Evolutionary conservation across 2,888 invertebrate genomes (phyloP).

Genomic region (Caenorhabditis panamensis): DNA sequence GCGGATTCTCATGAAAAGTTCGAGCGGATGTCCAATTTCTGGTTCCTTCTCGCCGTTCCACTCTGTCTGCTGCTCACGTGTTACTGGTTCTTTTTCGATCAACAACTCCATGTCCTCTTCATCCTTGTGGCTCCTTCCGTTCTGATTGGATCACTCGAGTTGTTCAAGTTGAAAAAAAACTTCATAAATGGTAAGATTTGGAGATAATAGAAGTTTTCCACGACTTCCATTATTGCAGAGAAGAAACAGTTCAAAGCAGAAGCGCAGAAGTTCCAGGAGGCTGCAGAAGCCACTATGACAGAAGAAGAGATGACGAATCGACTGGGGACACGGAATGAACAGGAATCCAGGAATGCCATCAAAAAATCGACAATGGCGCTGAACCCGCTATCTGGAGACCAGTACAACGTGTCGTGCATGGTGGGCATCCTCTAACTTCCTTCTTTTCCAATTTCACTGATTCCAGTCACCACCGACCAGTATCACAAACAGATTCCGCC

Average conservation of each 20-base stretch:
- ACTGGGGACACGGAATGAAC: no score
- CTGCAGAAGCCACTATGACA: no score
- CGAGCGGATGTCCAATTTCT: not conserved
- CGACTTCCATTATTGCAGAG: no score
- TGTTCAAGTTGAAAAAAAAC: not conserved
- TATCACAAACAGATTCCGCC: not conserved
- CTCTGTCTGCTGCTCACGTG: not conserved
- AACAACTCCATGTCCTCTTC: not conserved
- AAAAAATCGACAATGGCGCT: no score
- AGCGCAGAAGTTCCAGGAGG: no score
- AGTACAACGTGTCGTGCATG: not conserved
- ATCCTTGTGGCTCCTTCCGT: not conserved
- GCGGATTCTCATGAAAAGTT: conserved; percentile 7
- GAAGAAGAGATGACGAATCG: no score
- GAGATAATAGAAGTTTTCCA: no score
- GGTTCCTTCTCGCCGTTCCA: not conserved
- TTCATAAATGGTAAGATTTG: not conserved
- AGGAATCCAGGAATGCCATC: no score
- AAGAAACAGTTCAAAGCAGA: no score
- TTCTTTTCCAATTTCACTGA: not conserved
- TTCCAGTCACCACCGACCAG: not conserved
- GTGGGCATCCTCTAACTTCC: not conserved
- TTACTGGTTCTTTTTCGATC: conserved; percentile 37
- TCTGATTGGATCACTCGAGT: not conserved
- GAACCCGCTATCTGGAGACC: no score